These are phyloP conservation scores for Auanema freiburgensis DNA, from an alignment of 2,888 invertebrate species.

Conservation along the genomic window DNA sequence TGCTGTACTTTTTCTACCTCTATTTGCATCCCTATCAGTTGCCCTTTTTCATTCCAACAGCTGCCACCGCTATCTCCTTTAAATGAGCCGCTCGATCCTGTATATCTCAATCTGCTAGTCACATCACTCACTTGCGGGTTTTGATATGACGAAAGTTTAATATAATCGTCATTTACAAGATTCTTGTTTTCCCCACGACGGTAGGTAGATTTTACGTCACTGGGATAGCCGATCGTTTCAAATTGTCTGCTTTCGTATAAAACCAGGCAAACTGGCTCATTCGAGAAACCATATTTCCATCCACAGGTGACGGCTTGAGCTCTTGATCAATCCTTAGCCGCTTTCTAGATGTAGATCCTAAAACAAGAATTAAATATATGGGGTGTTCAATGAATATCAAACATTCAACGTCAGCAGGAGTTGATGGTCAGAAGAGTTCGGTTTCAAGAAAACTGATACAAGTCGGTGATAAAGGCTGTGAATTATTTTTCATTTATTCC, in stretches of 20 bases:
- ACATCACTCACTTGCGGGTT: slow-evolving; percentile 23
- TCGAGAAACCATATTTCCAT: slow-evolving; percentile 23
- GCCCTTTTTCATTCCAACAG: slow-evolving; percentile 23
- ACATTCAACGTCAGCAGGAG: slow-evolving; percentile 24
- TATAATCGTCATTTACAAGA: slow-evolving; percentile 21
- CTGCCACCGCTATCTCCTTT: slow-evolving; percentile 22
- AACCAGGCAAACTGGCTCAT: slow-evolving; percentile 27
- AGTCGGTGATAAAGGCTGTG: too few relatives aligned
- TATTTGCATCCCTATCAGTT: slow-evolving; percentile 23
- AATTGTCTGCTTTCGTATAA: slow-evolving; percentile 26
- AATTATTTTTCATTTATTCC: too few relatives aligned
- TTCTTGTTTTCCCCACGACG: slow-evolving; percentile 26
- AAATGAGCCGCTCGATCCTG: slow-evolving; percentile 20
- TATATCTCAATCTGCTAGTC: slow-evolving; percentile 23
- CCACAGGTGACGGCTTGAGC: slow-evolving; percentile 17
- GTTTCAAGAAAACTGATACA: too few relatives aligned
- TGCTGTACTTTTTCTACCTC: slow-evolving; percentile 22
- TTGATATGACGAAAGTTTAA: slow-evolving; percentile 25
- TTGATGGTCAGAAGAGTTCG: too few relatives aligned
- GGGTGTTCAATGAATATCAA: slow-evolving; percentile 21
- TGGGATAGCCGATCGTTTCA: slow-evolving; percentile 25
- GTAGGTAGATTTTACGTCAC: slow-evolving; percentile 25
- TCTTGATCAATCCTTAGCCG: slow-evolving; percentile 21
- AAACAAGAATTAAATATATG: slow-evolving; percentile 24
- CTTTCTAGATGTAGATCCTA: slow-evolving; percentile 24